phyloP scores from a whole-genome alignment of 1,140 invertebrate genomes.

The Cydia fagiglandana region DNA sequence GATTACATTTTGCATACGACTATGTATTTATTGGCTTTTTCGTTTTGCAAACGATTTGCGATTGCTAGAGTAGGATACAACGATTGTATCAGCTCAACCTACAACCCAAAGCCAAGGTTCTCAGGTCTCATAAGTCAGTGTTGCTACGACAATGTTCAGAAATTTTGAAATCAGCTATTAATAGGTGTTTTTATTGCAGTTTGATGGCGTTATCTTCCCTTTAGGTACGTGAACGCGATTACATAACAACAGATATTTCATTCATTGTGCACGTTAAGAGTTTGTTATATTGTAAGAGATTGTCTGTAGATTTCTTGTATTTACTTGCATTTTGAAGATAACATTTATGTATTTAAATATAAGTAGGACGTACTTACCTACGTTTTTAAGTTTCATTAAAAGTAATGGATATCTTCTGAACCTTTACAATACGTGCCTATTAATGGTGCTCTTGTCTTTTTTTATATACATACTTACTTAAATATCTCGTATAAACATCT shows the following conservation, averaged over 20 bases:
- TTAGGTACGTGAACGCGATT: slow-evolving; percentile 39
- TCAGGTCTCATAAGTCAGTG: slow-evolving; percentile 53
- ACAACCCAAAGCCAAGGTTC: slow-evolving; percentile 11
- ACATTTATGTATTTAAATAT: too few relatives aligned
- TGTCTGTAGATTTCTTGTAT: background rate
- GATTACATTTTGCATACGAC: slow-evolving; percentile 45
- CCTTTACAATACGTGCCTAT: too few relatives aligned
- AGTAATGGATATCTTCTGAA: too few relatives aligned
- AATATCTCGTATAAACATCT: too few relatives aligned
- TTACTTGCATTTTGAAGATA: background rate
- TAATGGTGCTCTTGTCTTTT: too few relatives aligned
- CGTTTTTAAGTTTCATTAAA: too few relatives aligned
- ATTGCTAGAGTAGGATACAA: slow-evolving; percentile 41
- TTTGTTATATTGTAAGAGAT: background rate
- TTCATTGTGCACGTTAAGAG: background rate
- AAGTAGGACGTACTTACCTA: too few relatives aligned
- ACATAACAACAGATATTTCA: background rate
- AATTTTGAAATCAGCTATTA: slow-evolving; percentile 67
- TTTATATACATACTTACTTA: too few relatives aligned
- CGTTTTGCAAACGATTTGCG: slow-evolving; percentile 33
- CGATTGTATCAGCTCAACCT: slow-evolving; percentile 34
- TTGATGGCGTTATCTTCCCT: slow-evolving; percentile 47
- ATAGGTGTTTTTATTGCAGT: slow-evolving; percentile 62
- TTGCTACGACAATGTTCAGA: slow-evolving; percentile 56
- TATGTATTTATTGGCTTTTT: slow-evolving; percentile 36